A percentile compares a stretch with the other conserved stretches of the same genome.
phyloP scores from a whole-genome alignment of 2,888 invertebrate genomes.

The Andrena camellia region DNA sequence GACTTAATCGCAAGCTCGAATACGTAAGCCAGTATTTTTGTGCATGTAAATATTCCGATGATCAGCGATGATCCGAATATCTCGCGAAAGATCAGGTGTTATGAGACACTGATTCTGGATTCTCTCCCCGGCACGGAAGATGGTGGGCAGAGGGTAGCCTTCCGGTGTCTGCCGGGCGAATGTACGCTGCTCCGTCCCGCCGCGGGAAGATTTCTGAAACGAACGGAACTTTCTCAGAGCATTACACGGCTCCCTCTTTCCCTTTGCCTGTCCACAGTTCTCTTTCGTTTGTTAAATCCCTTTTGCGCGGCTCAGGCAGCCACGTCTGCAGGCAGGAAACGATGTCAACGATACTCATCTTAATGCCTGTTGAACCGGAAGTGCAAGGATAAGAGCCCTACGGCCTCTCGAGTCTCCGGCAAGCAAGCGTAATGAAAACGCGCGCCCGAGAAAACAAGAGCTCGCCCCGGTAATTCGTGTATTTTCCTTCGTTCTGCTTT shows the following conservation, averaged over 20 bases:
- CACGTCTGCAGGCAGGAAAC: constrained; percentile 71
- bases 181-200: constrained; percentile 6
- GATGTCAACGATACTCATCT: constrained; percentile 82
- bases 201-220: constrained; percentile 30
- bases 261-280: constrained; percentile 21
- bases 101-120: background rate
- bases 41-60: too few relatives aligned
- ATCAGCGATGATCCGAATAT: too few relatives aligned
- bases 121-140: background rate
- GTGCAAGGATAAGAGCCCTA: constrained; percentile 70
- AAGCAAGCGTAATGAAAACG: constrained; percentile 77
- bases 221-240: constrained; percentile 20
- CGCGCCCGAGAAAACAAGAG: constrained; percentile 60
- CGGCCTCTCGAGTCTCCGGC: constrained; percentile 50
- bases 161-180: constrained; percentile 12
- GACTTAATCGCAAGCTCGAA: too few relatives aligned
- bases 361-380: constrained; percentile 79
- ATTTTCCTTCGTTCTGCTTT: constrained; percentile 31
- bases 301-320: constrained; percentile 46
- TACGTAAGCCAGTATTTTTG: too few relatives aligned
- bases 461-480: constrained; percentile 58
- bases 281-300: constrained; percentile 68
- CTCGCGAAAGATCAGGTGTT: background rate
- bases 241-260: background rate
- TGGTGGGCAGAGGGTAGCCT: background rate